Evolutionary conservation across 2,888 invertebrate species (phyloP).

Genomic region (Anoplius nigerrimus): DNA sequence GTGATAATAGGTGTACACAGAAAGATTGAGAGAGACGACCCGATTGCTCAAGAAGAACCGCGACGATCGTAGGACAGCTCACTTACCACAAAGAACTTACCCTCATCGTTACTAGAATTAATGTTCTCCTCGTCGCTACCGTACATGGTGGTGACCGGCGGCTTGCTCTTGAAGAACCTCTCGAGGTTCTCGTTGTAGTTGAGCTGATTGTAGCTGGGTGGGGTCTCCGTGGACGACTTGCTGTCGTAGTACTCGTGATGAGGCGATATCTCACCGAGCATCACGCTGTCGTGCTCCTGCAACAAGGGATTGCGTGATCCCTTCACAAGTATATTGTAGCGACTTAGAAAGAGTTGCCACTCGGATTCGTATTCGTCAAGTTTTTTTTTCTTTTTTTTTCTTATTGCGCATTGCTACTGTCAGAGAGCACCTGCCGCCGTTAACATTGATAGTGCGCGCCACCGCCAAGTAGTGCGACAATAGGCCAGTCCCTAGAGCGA

Average conservation of each 20-base stretch:
- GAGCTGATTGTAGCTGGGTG: constrained; percentile 88
- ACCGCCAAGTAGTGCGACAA: no score
- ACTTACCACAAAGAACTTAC: constrained; percentile 2
- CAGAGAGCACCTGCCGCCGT: no score
- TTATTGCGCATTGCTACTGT: constrained; percentile 20
- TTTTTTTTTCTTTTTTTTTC: no score
- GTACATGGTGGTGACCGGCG: constrained; percentile 50
- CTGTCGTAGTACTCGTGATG: constrained; percentile 88
- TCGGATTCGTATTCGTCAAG: constrained; percentile 30
- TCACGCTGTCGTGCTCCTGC: constrained; percentile 86
- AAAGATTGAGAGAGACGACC: no score
- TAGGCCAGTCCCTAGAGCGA: neutral
- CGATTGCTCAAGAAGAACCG: no score
- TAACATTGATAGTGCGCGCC: no score
- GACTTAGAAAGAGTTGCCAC: constrained; percentile 48
- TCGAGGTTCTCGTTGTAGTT: constrained; percentile 90
- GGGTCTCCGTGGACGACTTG: constrained; percentile 87
- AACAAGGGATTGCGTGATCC: constrained; percentile 74
- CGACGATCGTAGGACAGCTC: no score
- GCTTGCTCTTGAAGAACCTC: constrained; percentile 76
- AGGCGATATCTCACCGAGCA: constrained; percentile 90
- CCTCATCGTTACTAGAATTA: constrained; percentile 61
- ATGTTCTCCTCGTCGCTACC: constrained; percentile 66
- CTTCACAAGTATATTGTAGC: constrained; percentile 69
- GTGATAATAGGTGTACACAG: no score